A percentile compares a stretch with the other conserved stretches of the same genome.
Evolutionary conservation across 2,113 vertebrate genomes (phyloP).

Genomic region (Coreoperca whiteheadi): DNA sequence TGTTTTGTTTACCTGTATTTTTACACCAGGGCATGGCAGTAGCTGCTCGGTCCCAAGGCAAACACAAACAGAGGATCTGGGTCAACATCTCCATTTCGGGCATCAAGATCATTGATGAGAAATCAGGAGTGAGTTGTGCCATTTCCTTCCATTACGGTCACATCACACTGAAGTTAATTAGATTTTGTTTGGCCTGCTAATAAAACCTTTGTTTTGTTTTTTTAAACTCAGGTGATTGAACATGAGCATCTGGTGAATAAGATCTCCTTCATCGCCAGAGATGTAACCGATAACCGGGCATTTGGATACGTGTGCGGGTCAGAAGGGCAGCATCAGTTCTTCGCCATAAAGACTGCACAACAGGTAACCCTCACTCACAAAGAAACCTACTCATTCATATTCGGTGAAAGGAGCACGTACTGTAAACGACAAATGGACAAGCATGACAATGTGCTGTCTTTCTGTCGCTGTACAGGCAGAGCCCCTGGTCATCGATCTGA

Average conservation of each 20-base stretch:
- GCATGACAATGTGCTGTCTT: not conserved
- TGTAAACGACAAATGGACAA: not conserved
- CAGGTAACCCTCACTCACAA: slow-evolving; percentile 83
- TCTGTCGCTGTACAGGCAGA: slow-evolving; percentile 86
- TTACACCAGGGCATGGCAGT: slow-evolving; percentile 91
- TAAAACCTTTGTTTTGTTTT: not conserved
- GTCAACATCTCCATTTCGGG: slow-evolving; percentile 94
- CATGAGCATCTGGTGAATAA: slow-evolving; percentile 96
- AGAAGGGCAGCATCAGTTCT: slow-evolving; percentile 98
- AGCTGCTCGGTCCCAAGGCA: slow-evolving; percentile 96
- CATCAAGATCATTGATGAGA: slow-evolving; percentile 96
- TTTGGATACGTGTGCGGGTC: slow-evolving; percentile 97
- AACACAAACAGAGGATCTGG: slow-evolving; percentile 97
- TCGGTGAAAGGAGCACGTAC: not conserved
- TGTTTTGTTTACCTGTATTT: not conserved
- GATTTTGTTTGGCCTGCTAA: not conserved
- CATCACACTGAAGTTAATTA: not conserved
- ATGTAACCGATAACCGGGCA: slow-evolving; percentile 95
- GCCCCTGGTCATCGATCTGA: slow-evolving; percentile 94
- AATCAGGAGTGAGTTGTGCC: slow-evolving; percentile 91
- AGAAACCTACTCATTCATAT: not conserved
- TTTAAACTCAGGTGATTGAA: slow-evolving; percentile 94
- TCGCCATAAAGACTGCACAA: slow-evolving; percentile 96
- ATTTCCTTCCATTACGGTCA: not conserved
- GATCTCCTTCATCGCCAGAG: slow-evolving; percentile 98